Conservation (phyloP, 2,113 vertebrate species). For the Chelonoidis abingdonii region DNA sequence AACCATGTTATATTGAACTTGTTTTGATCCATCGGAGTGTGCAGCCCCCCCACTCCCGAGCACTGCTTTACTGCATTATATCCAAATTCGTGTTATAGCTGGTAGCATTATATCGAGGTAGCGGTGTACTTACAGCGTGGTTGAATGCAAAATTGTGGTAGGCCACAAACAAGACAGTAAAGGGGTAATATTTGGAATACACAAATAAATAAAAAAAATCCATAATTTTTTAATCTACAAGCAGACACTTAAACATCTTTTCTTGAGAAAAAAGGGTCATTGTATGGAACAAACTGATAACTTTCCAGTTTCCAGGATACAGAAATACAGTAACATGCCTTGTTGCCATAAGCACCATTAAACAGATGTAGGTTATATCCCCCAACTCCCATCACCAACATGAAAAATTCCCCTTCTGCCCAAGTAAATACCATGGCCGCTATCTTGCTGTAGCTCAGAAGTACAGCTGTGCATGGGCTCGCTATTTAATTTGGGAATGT, state of each 20-base stretch:
- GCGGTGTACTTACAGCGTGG: not conserved
- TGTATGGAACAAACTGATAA: not conserved
- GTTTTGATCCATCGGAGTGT: too few relatives aligned
- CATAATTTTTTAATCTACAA: conserved; percentile 34
- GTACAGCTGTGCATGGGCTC: not conserved
- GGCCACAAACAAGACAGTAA: not conserved
- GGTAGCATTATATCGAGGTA: too few relatives aligned
- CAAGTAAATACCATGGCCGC: not conserved
- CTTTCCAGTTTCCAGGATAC: not conserved
- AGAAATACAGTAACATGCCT: not conserved
- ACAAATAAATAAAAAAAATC: not conserved
- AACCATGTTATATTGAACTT: too few relatives aligned
- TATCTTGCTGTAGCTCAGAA: not conserved
- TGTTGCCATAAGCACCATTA: not conserved
- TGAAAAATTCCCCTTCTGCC: not conserved
- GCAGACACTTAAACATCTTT: not conserved
- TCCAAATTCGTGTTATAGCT: too few relatives aligned
- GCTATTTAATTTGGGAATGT: not conserved
- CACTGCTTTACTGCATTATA: too few relatives aligned
- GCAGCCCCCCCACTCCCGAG: too few relatives aligned
- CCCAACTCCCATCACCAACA: not conserved
- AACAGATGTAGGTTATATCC: not conserved
- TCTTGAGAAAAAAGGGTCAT: fast-evolving
- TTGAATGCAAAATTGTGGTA: not conserved
- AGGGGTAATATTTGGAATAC: not conserved